These are phyloP conservation scores for Colius striatus DNA, from an alignment of 2,113 vertebrate species.

Conservation along the genomic window DNA sequence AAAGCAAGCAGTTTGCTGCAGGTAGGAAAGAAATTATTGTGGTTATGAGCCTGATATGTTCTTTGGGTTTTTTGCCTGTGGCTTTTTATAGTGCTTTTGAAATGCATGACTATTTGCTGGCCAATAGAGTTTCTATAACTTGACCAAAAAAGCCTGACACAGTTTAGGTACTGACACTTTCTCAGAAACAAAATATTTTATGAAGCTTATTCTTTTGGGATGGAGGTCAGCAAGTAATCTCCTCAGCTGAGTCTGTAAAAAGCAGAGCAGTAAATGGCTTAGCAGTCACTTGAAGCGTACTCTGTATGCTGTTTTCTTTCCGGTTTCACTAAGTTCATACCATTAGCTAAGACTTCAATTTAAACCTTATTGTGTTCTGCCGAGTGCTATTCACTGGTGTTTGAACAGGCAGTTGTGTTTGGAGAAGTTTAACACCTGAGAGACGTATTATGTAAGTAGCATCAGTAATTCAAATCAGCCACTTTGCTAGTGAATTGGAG, in stretches of 20 bases:
- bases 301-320: background rate
- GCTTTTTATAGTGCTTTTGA: slow-evolving; percentile 64
- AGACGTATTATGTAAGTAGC: background rate
- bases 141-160: background rate
- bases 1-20: slow-evolving; percentile 94
- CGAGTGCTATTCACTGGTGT: background rate
- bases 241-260: slow-evolving; percentile 29
- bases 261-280: background rate
- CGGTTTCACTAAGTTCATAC: background rate
- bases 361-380: slow-evolving; percentile 6
- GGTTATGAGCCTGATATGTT: background rate
- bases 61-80: slow-evolving; percentile 54
- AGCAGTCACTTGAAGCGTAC: background rate
- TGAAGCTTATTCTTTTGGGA: background rate
- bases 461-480: background rate
- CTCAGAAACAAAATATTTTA: background rate
- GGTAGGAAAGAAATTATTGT: slow-evolving; percentile 78
- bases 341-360: background rate
- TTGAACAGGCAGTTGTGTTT: background rate
- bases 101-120: slow-evolving; percentile 60
- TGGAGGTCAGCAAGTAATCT: slow-evolving; percentile 65
- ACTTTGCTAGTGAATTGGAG: background rate
- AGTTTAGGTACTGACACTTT: background rate
- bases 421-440: background rate
- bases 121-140: slow-evolving; percentile 30